Conservation (phyloP, 2,113 vertebrate genomes). For the Euleptes europaea region DNA sequence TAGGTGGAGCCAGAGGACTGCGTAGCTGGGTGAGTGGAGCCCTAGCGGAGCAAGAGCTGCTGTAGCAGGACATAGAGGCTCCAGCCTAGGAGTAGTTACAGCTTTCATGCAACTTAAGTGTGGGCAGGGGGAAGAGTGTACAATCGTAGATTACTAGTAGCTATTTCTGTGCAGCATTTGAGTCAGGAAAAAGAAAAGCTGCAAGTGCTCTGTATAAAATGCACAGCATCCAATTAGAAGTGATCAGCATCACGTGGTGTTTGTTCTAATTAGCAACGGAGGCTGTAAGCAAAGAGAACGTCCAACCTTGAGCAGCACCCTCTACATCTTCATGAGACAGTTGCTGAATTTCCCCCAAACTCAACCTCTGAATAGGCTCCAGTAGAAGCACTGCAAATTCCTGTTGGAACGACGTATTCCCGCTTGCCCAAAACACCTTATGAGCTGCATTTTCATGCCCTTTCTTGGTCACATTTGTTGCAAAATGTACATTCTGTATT, state of each 20-base stretch:
- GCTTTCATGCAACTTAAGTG: neutral
- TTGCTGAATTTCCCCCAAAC: neutral
- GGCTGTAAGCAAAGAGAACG: neutral
- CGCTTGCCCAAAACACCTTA: neutral
- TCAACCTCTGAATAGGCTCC: neutral
- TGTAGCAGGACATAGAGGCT: neutral
- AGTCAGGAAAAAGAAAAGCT: neutral
- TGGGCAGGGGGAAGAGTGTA: no score
- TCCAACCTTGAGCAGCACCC: neutral
- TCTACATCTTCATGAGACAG: neutral
- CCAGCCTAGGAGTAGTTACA: neutral
- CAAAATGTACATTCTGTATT: neutral
- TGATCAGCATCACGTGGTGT: neutral
- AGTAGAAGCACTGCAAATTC: neutral
- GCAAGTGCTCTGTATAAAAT: neutral
- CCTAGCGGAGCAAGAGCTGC: neutral
- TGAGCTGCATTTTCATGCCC: neutral
- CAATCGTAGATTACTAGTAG: neutral
- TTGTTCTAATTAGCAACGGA: neutral
- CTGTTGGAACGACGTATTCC: neutral
- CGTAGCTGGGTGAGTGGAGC: neutral
- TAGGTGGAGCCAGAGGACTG: neutral
- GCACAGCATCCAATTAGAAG: neutral
- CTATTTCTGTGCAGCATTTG: neutral
- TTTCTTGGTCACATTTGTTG: neutral